Evolutionary conservation across 2,113 vertebrate species (phyloP), one percentile per base, ranked within the genome.

Genomic region (Proteles cristata): DNA sequence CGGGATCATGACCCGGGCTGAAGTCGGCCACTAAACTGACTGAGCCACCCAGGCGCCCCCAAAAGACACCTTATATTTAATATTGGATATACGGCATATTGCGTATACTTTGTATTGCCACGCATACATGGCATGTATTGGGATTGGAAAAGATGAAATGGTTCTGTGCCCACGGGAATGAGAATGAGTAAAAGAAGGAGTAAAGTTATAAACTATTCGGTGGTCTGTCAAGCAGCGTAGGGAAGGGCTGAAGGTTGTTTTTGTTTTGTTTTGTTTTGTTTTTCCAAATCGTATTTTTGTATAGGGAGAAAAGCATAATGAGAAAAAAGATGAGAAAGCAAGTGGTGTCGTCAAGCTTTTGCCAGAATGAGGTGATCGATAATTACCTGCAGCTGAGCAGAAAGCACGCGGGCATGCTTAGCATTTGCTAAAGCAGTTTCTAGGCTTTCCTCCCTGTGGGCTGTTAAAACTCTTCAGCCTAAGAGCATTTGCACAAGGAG

Each of bases 371-470:
- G 58, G 45, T 82, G 77, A 95, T 94, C 68, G 93, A 93, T 88
- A 94, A 93, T 93, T 95, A 73, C 87, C 94, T 86, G 93, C 77
- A 89, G 86, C 95, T 90, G 86, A 94, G 88, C 55, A 92, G 88
- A 96, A 93, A 69, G 48, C 97, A 83, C 3, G 1, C 48, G 73
- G 61, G 50, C 88, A 87, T 71, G 68, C 82, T 95, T 94, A 94
- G 48, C 93, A 95, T 97, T 88, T 94, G 81, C 66, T 93, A 43
- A 80, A 94, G 79, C 50, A 76, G 79, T 90, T 91, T 95, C 85
- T 94, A 63, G 92, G 73, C 81, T 93, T 93, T 80, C 63, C 77
- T 96, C 73, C 55, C 61, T 35, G 82, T n/a, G n/a, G 92, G 65
- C 73, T 95, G 28, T 93, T 87, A 31, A 94, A 84, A 88, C 93